Conservation (phyloP, 64 coral and sea anemone genomes). For the Actinia equina region DNA sequence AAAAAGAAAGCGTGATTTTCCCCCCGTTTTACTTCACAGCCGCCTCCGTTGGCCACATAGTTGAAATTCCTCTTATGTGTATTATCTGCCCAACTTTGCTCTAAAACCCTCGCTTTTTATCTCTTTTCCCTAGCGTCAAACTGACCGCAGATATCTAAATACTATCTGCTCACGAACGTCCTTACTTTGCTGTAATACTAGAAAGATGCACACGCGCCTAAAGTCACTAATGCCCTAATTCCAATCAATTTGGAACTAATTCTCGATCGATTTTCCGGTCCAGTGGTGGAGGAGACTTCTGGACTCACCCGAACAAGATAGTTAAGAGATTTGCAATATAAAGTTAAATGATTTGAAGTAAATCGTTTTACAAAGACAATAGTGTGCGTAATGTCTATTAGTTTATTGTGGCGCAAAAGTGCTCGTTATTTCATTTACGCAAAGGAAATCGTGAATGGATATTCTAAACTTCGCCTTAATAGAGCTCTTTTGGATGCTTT, state of each 20-base stretch:
- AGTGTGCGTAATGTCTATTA: background rate
- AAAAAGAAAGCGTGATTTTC: background rate
- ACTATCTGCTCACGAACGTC: background rate
- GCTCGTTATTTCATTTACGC: slow-evolving; percentile 16
- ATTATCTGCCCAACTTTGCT: background rate
- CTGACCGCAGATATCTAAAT: background rate
- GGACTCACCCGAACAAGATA: background rate
- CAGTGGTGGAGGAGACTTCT: background rate
- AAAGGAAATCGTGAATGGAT: slow-evolving; percentile 8
- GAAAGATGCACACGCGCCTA: background rate
- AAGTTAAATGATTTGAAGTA: background rate
- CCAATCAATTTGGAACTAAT: background rate
- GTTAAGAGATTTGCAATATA: slow-evolving; percentile 8
- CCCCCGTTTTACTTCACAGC: background rate
- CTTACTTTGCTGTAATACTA: background rate
- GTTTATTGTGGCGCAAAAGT: background rate
- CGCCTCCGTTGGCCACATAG: background rate
- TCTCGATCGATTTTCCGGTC: background rate
- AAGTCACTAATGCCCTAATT: background rate
- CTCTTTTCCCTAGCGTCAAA: slow-evolving; percentile 1
- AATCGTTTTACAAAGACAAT: slow-evolving; percentile 3
- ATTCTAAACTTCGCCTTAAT: background rate
- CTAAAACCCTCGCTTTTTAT: background rate
- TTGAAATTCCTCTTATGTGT: background rate
- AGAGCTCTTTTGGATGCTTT: background rate